Evolutionary conservation across 2,888 invertebrate species (phyloP).

Genomic region (Aphidoletes aphidimyza): DNA sequence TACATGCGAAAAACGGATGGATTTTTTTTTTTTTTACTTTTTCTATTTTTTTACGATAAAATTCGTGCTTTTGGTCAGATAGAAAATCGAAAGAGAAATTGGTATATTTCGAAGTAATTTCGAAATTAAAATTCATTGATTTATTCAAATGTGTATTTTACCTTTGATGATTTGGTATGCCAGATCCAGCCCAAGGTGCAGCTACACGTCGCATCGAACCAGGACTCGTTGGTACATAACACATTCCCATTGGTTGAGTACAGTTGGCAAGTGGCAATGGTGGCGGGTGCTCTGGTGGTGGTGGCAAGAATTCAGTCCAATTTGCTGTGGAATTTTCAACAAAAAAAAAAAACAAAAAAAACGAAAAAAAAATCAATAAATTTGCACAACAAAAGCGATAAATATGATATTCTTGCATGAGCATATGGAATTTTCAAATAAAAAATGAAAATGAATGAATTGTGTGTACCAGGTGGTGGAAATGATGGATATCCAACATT

Average conservation of each 20-base stretch:
- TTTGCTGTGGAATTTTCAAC: slow-evolving; percentile 65
- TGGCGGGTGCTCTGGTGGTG: slow-evolving; percentile 72
- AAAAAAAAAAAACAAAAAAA: neutral
- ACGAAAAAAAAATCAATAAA: slow-evolving; percentile 54
- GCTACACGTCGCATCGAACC: slow-evolving; percentile 64
- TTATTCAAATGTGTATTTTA: slow-evolving; percentile 57
- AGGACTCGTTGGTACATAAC: slow-evolving; percentile 65
- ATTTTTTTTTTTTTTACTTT: slow-evolving; percentile 61
- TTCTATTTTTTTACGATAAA: slow-evolving; percentile 66
- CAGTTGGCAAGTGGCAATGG: slow-evolving; percentile 65
- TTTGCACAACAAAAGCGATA: slow-evolving; percentile 52
- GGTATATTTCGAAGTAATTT: neutral
- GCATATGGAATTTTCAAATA: neutral
- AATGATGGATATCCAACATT: slow-evolving; percentile 63
- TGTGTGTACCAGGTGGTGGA: slow-evolving; percentile 65
- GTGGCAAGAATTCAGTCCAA: slow-evolving; percentile 72
- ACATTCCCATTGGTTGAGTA: slow-evolving; percentile 57
- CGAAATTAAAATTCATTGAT: neutral
- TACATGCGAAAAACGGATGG: neutral
- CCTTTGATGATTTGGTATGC: slow-evolving; percentile 66
- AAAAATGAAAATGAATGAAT: slow-evolving; percentile 38
- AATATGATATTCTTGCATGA: too few species aligned
- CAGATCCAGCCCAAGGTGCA: slow-evolving; percentile 65
- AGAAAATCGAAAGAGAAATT: too few species aligned
- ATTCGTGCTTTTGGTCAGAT: too few species aligned